Conservation (phyloP, 2,113 vertebrate genomes). For the Vidua chalybeata region DNA sequence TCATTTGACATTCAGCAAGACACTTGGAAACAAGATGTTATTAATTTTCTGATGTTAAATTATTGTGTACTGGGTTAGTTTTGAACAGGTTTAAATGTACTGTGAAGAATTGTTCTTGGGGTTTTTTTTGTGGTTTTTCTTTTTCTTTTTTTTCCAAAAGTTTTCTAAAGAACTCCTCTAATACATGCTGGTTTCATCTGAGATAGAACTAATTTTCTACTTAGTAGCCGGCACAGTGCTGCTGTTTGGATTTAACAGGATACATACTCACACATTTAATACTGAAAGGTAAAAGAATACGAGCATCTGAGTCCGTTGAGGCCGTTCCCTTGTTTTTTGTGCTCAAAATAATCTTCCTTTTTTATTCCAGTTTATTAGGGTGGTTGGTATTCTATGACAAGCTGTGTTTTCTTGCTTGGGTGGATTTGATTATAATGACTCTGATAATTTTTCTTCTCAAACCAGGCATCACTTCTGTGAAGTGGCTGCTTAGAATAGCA, state of each 20-base stretch:
- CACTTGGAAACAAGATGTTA: not conserved
- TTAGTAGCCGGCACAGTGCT: not conserved
- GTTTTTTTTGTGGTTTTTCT: not conserved
- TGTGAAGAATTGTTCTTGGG: not conserved
- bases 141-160: not conserved
- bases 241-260: not conserved
- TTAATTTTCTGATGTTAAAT: not conserved
- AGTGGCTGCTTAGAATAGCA: not conserved
- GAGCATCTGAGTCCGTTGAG: not conserved
- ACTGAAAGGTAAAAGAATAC: not conserved
- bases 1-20: not conserved
- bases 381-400: not conserved
- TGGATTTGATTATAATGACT: not conserved
- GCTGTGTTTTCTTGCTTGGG: not conserved
- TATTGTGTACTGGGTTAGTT: not conserved
- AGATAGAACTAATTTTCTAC: not conserved
- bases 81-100: not conserved
- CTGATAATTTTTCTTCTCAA: not conserved
- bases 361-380: not conserved
- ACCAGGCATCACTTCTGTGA: not conserved
- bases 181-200: not conserved
- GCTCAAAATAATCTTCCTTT: not conserved
- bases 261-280: not conserved
- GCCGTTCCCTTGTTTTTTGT: not conserved
- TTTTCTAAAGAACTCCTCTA: not conserved